Conservation (phyloP, 2,113 vertebrate species). For the Prionailurus bengalensis region DNA sequence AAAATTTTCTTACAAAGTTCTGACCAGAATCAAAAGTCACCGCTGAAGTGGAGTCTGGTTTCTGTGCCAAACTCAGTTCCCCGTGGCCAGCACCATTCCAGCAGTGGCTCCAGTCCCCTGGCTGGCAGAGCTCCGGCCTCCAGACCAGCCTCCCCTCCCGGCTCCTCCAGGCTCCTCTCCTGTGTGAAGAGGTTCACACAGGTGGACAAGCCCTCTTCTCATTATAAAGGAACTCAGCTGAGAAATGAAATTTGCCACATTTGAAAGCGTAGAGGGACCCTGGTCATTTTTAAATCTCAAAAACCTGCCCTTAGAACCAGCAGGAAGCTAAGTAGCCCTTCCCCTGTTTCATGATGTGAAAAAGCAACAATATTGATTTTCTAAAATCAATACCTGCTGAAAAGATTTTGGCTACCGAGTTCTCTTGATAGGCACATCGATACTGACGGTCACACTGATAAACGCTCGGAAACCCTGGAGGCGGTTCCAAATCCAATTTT, state of each 20-base stretch:
- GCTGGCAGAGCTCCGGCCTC: background rate
- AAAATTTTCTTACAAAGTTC: background rate
- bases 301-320: background rate
- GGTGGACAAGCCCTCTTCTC: background rate
- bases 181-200: background rate
- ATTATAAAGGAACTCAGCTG: background rate
- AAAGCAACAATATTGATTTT: conserved; percentile 57
- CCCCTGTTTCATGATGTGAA: background rate
- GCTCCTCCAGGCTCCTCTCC: no score
- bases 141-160: background rate
- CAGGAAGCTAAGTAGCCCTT: background rate
- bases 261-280: conserved; percentile 18
- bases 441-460: background rate
- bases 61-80: background rate
- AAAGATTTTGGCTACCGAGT: background rate
- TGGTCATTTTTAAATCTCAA: conserved; percentile 7
- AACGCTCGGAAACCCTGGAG: background rate
- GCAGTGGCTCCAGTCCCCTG: background rate
- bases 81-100: accelerated
- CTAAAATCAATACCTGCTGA: conserved; percentile 23
- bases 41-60: background rate
- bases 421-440: background rate
- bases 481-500: conserved; percentile 32
- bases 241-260: background rate
- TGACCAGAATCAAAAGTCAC: background rate